phyloP scores from a whole-genome alignment of 37 sponge, comb jelly and placozoan genomes.

The Petrosia ficiformis region DNA sequence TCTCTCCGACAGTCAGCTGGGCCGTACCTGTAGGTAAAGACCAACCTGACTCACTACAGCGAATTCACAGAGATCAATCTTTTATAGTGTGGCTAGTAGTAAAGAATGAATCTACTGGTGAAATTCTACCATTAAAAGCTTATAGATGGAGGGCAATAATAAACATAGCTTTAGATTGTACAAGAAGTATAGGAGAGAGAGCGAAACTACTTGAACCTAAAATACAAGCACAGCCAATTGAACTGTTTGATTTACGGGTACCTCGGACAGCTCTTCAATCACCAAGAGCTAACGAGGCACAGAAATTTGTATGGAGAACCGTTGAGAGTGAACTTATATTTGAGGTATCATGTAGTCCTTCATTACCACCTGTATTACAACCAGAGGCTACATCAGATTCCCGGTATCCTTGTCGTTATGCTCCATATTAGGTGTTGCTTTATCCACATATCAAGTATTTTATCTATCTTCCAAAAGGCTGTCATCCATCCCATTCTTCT shows the following conservation, averaged over 20 bases:
- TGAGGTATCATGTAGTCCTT: slow-evolving; percentile 73
- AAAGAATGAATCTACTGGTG: slow-evolving; percentile 67
- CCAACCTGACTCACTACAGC: slow-evolving; percentile 74
- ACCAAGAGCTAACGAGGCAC: slow-evolving; percentile 87
- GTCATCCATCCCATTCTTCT: neutral
- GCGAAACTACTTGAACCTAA: slow-evolving; percentile 61
- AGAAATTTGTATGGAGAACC: slow-evolving; percentile 91
- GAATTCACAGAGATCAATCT: slow-evolving; percentile 76
- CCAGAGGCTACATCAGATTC: slow-evolving; percentile 9
- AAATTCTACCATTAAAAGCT: slow-evolving; percentile 32
- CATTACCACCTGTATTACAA: slow-evolving; percentile 22
- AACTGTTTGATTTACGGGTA: slow-evolving; percentile 36
- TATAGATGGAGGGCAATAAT: slow-evolving; percentile 78
- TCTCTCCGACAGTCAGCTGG: slow-evolving; percentile 88
- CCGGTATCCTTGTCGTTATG: slow-evolving; percentile 23
- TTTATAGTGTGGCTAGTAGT: slow-evolving; percentile 78
- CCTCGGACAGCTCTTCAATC: slow-evolving; percentile 60
- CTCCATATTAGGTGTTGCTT: slow-evolving; percentile 27
- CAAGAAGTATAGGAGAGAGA: slow-evolving; percentile 38
- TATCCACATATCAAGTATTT: neutral
- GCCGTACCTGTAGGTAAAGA: slow-evolving; percentile 86
- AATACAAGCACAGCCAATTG: slow-evolving; percentile 66
- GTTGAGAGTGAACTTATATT: slow-evolving; percentile 66
- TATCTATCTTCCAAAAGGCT: no score
- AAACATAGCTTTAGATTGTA: slow-evolving; percentile 83